These are phyloP conservation scores for Phylloscopus trochiloides DNA, from an alignment of 2,113 vertebrate species.

Conservation along the genomic window DNA sequence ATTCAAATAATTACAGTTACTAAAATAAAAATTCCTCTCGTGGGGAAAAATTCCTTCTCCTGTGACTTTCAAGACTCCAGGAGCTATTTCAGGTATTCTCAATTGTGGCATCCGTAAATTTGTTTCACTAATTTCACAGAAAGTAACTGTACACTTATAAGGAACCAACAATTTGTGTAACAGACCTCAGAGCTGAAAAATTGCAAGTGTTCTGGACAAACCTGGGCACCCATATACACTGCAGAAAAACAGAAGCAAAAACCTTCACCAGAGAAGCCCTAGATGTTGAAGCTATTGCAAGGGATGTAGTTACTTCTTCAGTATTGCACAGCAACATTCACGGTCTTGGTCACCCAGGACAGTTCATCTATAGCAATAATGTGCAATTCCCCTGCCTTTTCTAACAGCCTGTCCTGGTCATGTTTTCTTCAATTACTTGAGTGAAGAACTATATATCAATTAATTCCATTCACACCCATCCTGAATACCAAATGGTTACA, in stretches of 20 bases:
- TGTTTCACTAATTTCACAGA: not conserved
- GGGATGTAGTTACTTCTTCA: not conserved
- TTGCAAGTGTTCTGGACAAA: not conserved
- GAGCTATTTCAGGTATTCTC: not conserved
- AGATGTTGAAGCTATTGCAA: not conserved
- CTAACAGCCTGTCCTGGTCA: not conserved
- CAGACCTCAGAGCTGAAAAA: not conserved
- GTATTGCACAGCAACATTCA: not conserved
- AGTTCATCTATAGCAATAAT: not conserved
- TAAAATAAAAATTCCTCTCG: not conserved
- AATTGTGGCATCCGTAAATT: not conserved
- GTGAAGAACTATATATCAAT: not conserved
- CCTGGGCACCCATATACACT: not conserved
- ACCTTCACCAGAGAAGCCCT: not conserved
- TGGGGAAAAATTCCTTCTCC: not conserved
- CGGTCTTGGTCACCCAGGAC: not conserved
- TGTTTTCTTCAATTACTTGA: not conserved
- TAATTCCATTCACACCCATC: not conserved
- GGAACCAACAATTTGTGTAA: not conserved
- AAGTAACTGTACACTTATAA: not conserved
- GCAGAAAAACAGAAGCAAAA: not conserved
- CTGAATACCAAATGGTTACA: not conserved
- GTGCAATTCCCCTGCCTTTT: not conserved
- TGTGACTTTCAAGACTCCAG: not conserved
- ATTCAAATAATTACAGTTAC: not conserved